Evolutionary conservation across 2,888 invertebrate genomes (phyloP).

Genomic region (Pelosia muscerda): DNA sequence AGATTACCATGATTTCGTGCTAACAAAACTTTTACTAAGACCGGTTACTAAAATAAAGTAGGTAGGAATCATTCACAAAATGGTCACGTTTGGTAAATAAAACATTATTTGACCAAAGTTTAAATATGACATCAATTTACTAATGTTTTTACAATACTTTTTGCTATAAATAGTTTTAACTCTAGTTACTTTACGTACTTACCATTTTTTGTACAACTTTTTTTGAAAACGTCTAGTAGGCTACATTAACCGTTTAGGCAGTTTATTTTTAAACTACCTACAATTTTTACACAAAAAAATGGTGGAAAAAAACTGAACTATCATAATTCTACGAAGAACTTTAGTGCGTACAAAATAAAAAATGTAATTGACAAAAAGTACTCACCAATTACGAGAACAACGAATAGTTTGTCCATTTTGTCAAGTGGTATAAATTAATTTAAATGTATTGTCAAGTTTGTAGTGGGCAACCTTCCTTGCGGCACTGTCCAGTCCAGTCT

Average conservation of each 20-base stretch:
- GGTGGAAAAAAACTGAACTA: background rate
- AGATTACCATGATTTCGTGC: too few relatives aligned
- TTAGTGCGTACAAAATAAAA: background rate
- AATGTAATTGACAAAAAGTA: slow-evolving; percentile 22
- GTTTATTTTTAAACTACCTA: background rate
- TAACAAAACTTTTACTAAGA: too few relatives aligned
- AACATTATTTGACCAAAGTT: too few relatives aligned
- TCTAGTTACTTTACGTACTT: too few relatives aligned
- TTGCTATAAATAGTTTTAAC: too few relatives aligned
- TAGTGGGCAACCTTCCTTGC: slow-evolving; percentile 30
- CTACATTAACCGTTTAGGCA: background rate
- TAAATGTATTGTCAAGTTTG: slow-evolving; percentile 16
- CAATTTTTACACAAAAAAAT: background rate
- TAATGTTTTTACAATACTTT: too few relatives aligned
- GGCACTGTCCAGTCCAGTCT: slow-evolving; percentile 47
- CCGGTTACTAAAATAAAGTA: too few relatives aligned
- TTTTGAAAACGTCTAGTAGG: background rate
- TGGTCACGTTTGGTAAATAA: too few relatives aligned
- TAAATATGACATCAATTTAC: too few relatives aligned
- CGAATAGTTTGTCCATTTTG: slow-evolving; percentile 59
- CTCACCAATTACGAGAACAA: slow-evolving; percentile 66
- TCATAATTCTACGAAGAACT: background rate
- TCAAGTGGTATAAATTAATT: slow-evolving; percentile 10
- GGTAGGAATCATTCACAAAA: too few relatives aligned
- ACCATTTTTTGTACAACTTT: background rate